Conservation (phyloP, 2,797 vertebrate genomes). For the Eidolon dupreanum region DNA sequence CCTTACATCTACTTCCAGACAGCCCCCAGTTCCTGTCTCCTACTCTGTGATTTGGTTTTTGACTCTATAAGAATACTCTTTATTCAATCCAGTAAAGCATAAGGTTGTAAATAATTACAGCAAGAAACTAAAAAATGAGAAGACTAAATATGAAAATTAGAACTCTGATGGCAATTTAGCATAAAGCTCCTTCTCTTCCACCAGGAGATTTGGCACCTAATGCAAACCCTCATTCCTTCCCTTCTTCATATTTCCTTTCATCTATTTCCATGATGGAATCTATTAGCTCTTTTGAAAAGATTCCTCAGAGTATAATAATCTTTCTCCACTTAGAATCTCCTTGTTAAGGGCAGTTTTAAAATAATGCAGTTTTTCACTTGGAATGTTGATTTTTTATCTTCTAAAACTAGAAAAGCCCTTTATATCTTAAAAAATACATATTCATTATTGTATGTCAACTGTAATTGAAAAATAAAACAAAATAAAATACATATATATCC, state of each 20-base stretch:
- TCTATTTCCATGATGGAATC: slow-evolving; percentile 50
- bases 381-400: slow-evolving; percentile 49
- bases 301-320: slow-evolving; percentile 23
- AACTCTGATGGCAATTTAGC: slow-evolving; percentile 9
- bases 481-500: neutral
- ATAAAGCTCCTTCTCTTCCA: slow-evolving; percentile 53
- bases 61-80: slow-evolving; percentile 31
- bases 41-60: slow-evolving; percentile 11
- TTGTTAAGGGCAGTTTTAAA: slow-evolving; percentile 53
- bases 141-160: slow-evolving; percentile 53
- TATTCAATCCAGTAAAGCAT: slow-evolving; percentile 29
- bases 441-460: neutral
- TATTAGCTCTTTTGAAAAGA: slow-evolving; percentile 63
- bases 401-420: slow-evolving; percentile 42
- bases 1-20: neutral
- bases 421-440: neutral
- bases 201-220: neutral
- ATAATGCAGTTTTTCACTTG: slow-evolving; percentile 61
- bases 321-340: slow-evolving; percentile 18
- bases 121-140: slow-evolving; percentile 33
- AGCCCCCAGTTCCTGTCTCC: neutral
- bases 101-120: slow-evolving; percentile 55
- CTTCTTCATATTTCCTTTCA: slow-evolving; percentile 49
- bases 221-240: neutral
- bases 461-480: neutral